These are phyloP conservation scores for Urophycis tenuis DNA, from an alignment of 2,797 vertebrate species.

Conservation along the genomic window DNA sequence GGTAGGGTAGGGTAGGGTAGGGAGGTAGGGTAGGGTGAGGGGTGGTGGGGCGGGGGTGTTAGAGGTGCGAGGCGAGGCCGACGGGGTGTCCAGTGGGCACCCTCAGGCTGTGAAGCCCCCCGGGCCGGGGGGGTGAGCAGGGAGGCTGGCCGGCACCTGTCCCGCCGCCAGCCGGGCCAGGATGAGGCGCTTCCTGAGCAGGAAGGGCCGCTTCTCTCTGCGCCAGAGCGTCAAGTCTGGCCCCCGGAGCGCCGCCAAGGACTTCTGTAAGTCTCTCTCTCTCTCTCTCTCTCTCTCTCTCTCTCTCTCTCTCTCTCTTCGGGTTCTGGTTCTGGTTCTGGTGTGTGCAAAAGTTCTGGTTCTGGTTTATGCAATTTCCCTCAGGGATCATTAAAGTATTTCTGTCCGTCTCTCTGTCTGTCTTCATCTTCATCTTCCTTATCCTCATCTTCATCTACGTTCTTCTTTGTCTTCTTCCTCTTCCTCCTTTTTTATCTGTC, in stretches of 20 bases:
- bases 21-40: constrained; percentile 25
- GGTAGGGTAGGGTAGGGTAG: constrained; percentile 27
- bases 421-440: neutral
- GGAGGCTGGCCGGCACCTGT: constrained; percentile 68
- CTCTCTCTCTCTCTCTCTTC: neutral
- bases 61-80: constrained; percentile 38
- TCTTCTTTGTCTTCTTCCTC: neutral
- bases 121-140: constrained; percentile 44
- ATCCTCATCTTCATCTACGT: neutral
- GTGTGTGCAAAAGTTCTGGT: neutral
- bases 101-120: constrained; percentile 52
- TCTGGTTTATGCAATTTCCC: too few relatives aligned
- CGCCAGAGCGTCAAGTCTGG: constrained; percentile 65
- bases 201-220: constrained; percentile 66
- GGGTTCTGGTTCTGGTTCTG: neutral
- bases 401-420: too few relatives aligned
- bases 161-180: constrained; percentile 67
- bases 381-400: too few relatives aligned
- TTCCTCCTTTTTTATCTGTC: neutral
- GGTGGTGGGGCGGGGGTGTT: constrained; percentile 26
- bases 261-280: constrained; percentile 78
- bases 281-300: too few relatives aligned
- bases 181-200: constrained; percentile 68
- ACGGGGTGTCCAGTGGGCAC: constrained; percentile 50
- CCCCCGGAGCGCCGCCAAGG: constrained; percentile 68